Base-by-base conservation (phyloP, 2,888 invertebrate genomes). In the Dione juno region DNA sequence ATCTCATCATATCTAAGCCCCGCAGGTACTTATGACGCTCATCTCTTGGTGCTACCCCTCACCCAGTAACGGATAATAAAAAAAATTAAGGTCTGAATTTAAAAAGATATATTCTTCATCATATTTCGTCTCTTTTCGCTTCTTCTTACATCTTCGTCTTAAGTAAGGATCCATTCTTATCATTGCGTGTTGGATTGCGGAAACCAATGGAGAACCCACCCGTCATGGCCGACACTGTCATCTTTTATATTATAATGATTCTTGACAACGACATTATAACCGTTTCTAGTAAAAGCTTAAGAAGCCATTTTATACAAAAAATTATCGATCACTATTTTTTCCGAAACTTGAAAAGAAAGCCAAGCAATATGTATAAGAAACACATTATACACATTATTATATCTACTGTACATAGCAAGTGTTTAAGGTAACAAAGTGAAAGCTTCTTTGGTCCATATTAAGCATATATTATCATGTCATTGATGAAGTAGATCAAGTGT, bases 391-490 rank as follows among this genome's bases (percentile, higher is more conserved):
- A 48, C n/a, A 45, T 45, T 48, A 40, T 57, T 37, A 57, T 16
- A 57, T 50, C 1, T 50, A 50, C 11, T 19, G 5, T 50, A 8
- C 3, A 50, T 50, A 50, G 10, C 5, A 57, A 40, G 37, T 37
- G 16, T 16, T 57, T 57, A 57, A 57, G 37, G 37, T 37, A 57
- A 37, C n/a, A n/a, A 57, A 40, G 57, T 57, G 57, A 57, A 57
- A 57, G 57, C 6, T 7, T 28, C n/a, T 43, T 16, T 7, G 59
- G 10, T 11, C 21, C n/a, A 61, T 45, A 43, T 45, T 10, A 61
- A 45, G 21, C 43, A 21, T 41, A 61, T 61, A 61, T 59, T 59
- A 59, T 61, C 43, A 61, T 61, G 43, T 61, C 28, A 61, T n/a
- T 61, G 59, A 41, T 21, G 43, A 61, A 28, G 43, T 61, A 45